Percentiles rank a stretch among this genome's conserved stretches.
phyloP scores from a whole-genome alignment of 2,113 vertebrate species.

The Aegypius monachus region DNA sequence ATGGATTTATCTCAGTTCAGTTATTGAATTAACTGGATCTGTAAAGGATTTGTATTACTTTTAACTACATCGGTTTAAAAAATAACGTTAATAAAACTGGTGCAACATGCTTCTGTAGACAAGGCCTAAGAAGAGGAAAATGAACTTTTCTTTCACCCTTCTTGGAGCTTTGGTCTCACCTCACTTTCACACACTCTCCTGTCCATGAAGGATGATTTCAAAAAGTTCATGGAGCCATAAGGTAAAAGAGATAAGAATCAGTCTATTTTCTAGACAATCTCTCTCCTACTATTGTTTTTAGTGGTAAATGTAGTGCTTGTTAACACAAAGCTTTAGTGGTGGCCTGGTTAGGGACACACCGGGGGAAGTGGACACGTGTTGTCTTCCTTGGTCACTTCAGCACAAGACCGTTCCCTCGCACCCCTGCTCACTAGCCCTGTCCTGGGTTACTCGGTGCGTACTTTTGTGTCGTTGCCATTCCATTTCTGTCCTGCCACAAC shows the following conservation, averaged over 20 bases:
- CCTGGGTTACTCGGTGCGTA: neutral
- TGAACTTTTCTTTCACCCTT: neutral
- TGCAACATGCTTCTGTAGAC: neutral
- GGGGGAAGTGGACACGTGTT: rapidly evolving
- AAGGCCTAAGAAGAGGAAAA: neutral
- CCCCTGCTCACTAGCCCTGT: neutral
- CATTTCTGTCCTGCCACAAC: neutral
- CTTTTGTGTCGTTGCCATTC: neutral
- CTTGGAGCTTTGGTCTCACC: neutral
- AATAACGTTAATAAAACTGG: neutral
- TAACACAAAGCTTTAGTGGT: neutral
- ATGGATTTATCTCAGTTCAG: neutral
- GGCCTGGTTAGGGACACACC: neutral
- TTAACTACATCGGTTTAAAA: neutral
- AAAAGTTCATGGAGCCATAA: neutral
- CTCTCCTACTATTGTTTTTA: neutral
- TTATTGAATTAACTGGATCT: neutral
- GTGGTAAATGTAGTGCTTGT: neutral
- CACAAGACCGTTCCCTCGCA: neutral
- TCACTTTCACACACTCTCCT: neutral
- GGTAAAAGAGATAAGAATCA: neutral
- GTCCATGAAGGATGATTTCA: neutral
- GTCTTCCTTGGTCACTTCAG: neutral
- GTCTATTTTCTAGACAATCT: neutral
- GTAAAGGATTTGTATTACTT: neutral